These are phyloP conservation scores for Porites divaricata DNA, from an alignment of 92 coral and sea anemone species.

Conservation along the genomic window DNA sequence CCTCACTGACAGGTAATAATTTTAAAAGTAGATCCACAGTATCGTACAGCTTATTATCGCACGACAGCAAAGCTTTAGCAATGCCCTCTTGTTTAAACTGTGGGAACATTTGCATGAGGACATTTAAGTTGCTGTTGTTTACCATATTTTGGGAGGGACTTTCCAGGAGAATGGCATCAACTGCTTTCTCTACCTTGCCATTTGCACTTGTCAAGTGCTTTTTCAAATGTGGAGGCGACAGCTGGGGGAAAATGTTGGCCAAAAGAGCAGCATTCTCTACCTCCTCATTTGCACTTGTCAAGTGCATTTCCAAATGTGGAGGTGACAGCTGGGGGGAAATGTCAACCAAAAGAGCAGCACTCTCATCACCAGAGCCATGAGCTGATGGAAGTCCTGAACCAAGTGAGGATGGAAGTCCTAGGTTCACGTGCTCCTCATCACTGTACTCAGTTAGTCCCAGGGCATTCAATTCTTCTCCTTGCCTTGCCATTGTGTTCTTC, in stretches of 20 bases:
- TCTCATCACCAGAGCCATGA: background rate
- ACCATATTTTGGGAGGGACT: background rate
- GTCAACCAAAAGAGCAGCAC: background rate
- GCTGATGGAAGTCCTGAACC: background rate
- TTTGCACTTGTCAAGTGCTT: slow-evolving; percentile 3
- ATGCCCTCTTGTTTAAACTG: background rate
- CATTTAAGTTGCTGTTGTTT: background rate
- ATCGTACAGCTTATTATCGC: background rate
- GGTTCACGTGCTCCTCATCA: background rate
- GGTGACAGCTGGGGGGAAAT: background rate
- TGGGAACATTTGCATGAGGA: background rate
- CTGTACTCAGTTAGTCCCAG: background rate
- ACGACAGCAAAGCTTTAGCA: background rate
- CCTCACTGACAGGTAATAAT: background rate
- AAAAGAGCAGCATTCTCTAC: background rate
- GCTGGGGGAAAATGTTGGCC: slow-evolving; percentile 1
- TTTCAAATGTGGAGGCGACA: background rate
- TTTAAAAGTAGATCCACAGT: background rate
- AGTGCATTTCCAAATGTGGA: background rate
- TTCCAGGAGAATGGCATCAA: background rate
- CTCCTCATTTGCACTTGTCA: slow-evolving; percentile 1
- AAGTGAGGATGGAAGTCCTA: background rate
- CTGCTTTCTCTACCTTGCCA: background rate
- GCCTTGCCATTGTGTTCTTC: background rate
- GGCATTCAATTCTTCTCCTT: background rate